A percentile compares a stretch with the other conserved stretches of the same genome.
phyloP scores from a whole-genome alignment of 1,140 invertebrate genomes.

The Drosophila pseudoananassae region DNA sequence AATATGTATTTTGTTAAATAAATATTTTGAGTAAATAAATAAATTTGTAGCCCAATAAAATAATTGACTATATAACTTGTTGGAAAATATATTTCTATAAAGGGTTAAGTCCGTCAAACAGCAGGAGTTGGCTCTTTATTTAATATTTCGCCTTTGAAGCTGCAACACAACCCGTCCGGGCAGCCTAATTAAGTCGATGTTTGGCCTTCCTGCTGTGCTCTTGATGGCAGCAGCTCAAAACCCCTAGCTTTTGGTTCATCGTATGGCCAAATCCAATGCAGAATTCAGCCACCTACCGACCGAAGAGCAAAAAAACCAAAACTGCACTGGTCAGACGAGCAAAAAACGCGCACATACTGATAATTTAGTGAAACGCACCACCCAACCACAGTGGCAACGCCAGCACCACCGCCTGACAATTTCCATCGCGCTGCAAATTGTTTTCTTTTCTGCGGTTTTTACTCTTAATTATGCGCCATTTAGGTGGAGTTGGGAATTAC shows the following conservation, averaged over 20 bases:
- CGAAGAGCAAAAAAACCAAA: background rate
- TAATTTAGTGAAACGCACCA: constrained; percentile 8
- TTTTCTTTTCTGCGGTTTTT: constrained; percentile 53
- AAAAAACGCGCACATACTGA: constrained; percentile 29
- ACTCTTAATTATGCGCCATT: constrained; percentile 58
- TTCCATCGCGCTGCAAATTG: constrained; percentile 45
- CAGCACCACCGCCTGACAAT: constrained; percentile 23
- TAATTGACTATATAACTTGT: background rate
- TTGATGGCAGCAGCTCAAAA: constrained; percentile 20
- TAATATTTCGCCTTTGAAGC: constrained; percentile 51
- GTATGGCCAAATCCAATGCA: constrained; percentile 9
- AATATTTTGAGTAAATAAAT: too few species aligned
- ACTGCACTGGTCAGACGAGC: constrained; percentile 1
- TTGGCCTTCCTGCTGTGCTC: constrained; percentile 38
- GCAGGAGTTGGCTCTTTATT: constrained; percentile 32
- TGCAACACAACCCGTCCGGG: constrained; percentile 14
- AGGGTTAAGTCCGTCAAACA: constrained; percentile 10
- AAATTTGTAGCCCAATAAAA: too few species aligned
- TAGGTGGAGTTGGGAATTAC: constrained; percentile 52
- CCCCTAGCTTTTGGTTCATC: background rate
- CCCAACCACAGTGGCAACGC: constrained; percentile 16
- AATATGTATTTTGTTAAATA: too few species aligned
- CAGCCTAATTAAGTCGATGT: constrained; percentile 48
- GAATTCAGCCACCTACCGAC: background rate
- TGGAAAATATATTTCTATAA: background rate